Percentiles rank a stretch among this genome's conserved stretches.
Conservation (phyloP, 2,113 vertebrate species). For the Haplochromis burtoni region DNA sequence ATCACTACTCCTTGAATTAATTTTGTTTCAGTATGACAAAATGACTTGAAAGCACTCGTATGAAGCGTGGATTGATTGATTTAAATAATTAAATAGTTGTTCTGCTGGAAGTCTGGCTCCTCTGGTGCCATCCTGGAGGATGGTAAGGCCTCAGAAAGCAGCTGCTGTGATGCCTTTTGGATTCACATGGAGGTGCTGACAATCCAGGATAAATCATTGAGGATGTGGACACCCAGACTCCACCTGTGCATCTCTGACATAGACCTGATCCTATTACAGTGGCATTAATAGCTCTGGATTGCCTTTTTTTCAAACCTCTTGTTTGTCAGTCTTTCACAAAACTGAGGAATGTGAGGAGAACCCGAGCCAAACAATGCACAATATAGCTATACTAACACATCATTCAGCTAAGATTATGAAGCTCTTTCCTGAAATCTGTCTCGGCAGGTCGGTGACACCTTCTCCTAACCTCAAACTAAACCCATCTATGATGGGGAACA, state of each 20-base stretch:
- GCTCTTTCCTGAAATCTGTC: neutral
- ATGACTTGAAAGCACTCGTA: neutral
- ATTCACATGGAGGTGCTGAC: neutral
- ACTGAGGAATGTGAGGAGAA: neutral
- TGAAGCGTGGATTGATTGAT: rapidly evolving
- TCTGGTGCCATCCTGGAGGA: neutral
- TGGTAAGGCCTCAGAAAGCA: neutral
- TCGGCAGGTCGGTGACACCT: neutral
- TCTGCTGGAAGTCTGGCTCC: neutral
- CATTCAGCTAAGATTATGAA: neutral
- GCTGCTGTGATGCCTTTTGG: neutral
- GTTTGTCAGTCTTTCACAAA: neutral
- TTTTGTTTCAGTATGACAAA: neutral
- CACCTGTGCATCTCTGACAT: neutral
- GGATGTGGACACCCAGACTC: neutral
- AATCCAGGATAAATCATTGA: neutral
- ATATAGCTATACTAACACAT: neutral
- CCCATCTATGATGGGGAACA: neutral
- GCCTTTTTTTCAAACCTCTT: neutral
- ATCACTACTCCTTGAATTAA: neutral
- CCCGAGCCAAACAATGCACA: neutral
- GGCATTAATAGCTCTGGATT: neutral
- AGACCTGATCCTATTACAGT: neutral
- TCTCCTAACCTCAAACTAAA: neutral
- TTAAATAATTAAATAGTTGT: neutral